Conservation (phyloP, 2,888 invertebrate genomes). For the Drosophila demipolita region DNA sequence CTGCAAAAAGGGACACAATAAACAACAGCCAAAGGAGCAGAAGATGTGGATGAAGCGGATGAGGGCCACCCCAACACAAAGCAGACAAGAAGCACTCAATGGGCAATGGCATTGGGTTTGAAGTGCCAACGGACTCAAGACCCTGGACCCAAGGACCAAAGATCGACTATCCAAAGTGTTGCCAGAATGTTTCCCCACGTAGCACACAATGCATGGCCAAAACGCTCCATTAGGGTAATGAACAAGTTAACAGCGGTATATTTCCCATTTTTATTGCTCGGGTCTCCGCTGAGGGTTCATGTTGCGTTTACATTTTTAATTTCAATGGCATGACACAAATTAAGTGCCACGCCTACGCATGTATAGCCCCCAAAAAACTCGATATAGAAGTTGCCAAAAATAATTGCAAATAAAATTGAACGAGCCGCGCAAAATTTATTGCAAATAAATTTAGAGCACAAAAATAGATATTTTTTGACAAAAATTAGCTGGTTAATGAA, state of each 20-base stretch:
- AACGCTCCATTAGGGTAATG: constrained; percentile 80
- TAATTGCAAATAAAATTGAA: constrained; percentile 77
- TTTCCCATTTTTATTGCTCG: constrained; percentile 71
- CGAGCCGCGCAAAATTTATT: constrained; percentile 41
- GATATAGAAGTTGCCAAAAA: constrained; percentile 60
- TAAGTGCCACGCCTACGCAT: constrained; percentile 42
- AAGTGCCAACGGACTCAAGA: constrained; percentile 29
- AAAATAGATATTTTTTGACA: constrained; percentile 1
- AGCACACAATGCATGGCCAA: constrained; percentile 44
- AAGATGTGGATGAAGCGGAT: constrained; percentile 3
- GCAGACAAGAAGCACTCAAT: constrained; percentile 46
- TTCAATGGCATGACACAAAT: constrained; percentile 70
- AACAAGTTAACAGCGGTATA: constrained; percentile 79
- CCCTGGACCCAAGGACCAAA: neutral
- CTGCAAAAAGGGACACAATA: constrained; percentile 63
- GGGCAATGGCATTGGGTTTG: constrained; percentile 53
- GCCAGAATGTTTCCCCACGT: constrained; percentile 14
- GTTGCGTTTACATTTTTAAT: constrained; percentile 73
- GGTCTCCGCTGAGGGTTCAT: constrained; percentile 31
- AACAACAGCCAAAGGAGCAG: constrained; percentile 34
- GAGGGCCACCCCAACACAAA: constrained; percentile 36
- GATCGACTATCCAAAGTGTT: neutral
- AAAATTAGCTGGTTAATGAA: constrained; percentile 52
- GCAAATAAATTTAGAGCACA: constrained; percentile 42
- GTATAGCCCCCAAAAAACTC: constrained; percentile 31